Percentiles rank a stretch among this genome's conserved stretches.
These are phyloP conservation scores for Pitta sordida DNA, from an alignment of 2,113 vertebrate species.

Conservation along the genomic window DNA sequence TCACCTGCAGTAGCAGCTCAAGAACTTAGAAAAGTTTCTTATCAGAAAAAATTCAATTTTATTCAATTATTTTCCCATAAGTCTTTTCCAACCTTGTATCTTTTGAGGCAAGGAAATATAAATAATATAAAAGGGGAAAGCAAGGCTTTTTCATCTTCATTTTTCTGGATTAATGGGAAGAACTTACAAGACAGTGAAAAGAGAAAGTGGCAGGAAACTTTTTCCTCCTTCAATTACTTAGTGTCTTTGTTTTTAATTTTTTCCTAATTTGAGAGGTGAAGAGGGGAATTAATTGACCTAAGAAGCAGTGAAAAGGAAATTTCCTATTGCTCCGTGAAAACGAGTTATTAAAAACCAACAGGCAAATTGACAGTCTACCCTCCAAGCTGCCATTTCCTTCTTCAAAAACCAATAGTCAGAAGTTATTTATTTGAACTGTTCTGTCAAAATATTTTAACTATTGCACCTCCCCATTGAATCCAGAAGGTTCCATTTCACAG, in stretches of 20 bases:
- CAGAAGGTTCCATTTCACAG: not conserved
- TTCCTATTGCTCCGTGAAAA: not conserved
- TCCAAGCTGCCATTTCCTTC: not conserved
- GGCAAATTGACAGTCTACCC: not conserved
- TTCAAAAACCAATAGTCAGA: not conserved
- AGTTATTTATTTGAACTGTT: not conserved
- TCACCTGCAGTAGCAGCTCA: not conserved
- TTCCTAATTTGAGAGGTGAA: not conserved
- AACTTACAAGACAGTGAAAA: not conserved
- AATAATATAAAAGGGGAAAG: not conserved
- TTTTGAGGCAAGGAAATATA: not conserved
- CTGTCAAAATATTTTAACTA: not conserved
- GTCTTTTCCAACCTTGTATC: not conserved
- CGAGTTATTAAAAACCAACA: not conserved
- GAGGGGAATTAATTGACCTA: not conserved
- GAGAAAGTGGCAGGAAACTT: not conserved
- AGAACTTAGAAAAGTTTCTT: not conserved
- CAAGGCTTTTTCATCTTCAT: not conserved
- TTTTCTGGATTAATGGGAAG: not conserved
- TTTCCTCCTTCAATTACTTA: not conserved
- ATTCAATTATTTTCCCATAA: not conserved
- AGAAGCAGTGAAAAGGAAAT: not conserved
- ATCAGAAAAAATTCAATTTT: not conserved
- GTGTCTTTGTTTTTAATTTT: not conserved
- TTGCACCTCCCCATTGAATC: not conserved